Conservation (phyloP, 2,888 invertebrate genomes). For the Ligdia adustata region DNA sequence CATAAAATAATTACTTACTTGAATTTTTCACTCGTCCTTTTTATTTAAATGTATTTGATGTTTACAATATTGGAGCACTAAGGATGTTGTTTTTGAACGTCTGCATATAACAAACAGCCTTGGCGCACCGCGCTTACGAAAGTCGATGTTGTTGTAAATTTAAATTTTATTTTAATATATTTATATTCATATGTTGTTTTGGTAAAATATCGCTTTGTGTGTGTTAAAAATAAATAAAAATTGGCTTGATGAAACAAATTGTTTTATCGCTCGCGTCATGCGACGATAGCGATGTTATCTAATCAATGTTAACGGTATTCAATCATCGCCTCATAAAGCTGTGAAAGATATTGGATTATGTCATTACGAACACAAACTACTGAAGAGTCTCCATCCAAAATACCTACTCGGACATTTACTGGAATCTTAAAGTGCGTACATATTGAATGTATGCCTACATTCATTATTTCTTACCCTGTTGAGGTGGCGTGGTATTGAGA, state of each 20-base stretch:
- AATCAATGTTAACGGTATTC: conserved; percentile 38
- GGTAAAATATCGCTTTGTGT: conserved; percentile 33
- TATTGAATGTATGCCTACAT: too few species aligned
- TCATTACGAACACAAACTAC: too few species aligned
- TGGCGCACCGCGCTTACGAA: conserved; percentile 39
- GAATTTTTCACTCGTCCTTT: conserved; percentile 57
- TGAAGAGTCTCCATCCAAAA: too few species aligned
- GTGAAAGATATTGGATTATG: conserved; percentile 40
- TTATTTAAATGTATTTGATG: conserved; percentile 63
- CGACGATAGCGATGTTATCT: conserved; percentile 40
- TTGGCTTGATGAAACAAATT: conserved; percentile 38
- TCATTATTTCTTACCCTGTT: too few species aligned
- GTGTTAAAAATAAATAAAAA: too few species aligned
- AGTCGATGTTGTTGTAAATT: conserved; percentile 30
- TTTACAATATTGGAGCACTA: conserved; percentile 72
- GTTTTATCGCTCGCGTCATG: conserved; percentile 50
- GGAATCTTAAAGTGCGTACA: too few species aligned
- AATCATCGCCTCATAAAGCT: conserved; percentile 48
- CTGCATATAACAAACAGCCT: conserved; percentile 45
- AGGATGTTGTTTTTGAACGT: conserved; percentile 54
- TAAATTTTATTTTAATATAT: conserved; percentile 12
- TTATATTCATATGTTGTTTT: conserved; percentile 34
- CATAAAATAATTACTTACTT: conserved; percentile 47
- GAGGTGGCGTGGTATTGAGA: too few species aligned
- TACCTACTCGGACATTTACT: too few species aligned